Evolutionary conservation across 2,797 vertebrate genomes (phyloP), one percentile per base, ranked within the genome.

Genomic region (Pangasius larnaudii): DNA sequence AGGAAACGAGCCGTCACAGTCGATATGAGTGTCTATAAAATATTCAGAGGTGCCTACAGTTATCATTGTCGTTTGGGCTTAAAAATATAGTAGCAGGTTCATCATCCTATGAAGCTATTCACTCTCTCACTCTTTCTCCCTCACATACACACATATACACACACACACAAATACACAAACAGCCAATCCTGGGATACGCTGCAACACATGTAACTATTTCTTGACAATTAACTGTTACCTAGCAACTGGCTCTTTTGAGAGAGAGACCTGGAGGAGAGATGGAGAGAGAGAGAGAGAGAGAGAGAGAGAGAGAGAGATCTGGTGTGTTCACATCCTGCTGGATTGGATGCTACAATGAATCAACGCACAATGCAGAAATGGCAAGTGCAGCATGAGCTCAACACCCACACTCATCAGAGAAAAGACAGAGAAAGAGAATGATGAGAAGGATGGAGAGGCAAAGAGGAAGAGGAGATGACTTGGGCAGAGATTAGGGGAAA

Each of bases 201-300:
- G 94, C 94, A 96, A 95, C 95, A 95, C 95, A 96, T 96, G 94
- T 95, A 96, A 95, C 96, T 96, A 96, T 95, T 96, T 96, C 96
- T 96, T 96, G 95, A 96, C 96, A 96, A 97, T 96, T 96, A 96
- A 96, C 94, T 94, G 96, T 96, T 96, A 95, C 96, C 96, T 96
- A 96, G 96, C 96, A 97, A 97, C 96, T 95, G 95, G 96, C 91
- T 95, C 94, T 94, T 95, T 95, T 95, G 89, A 88, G 85, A 85
- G 88, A 84, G 58, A 77, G 89, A 61, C 78, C 78, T 80, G 78
- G 80, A 85, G 77, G 33, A 86, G 51, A 89, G 49, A 71, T 86
- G 49, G 74, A 87, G 88, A 92, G 82, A 92, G 78, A 87, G 59
- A 79, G 46, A 85, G 78, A 87, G 59, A 79, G 46, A 85, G 74